phyloP scores from a whole-genome alignment of 2,797 vertebrate species.

The Neopelma chrysocephalum region DNA sequence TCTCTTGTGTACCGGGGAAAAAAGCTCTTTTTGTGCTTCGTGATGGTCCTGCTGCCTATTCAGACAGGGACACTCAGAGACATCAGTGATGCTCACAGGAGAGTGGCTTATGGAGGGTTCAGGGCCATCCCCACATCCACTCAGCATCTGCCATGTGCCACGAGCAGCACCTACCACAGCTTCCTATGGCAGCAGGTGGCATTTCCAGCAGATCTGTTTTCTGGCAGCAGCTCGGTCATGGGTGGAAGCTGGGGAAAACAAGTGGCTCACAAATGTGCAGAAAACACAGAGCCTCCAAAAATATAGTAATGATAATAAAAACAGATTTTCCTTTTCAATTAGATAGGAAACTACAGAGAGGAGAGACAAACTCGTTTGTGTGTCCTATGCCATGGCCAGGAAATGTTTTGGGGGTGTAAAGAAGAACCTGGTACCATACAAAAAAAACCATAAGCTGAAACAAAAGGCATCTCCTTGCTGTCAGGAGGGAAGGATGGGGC shows the following conservation, averaged over 20 bases:
- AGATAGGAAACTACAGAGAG: background rate
- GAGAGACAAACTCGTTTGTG: background rate
- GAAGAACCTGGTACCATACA: background rate
- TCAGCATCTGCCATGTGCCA: background rate
- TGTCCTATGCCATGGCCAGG: accelerated
- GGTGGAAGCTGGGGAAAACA: background rate
- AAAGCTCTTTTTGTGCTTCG: background rate
- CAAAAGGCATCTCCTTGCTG: background rate
- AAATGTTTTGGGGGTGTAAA: background rate
- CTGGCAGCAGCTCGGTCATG: background rate
- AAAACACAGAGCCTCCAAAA: background rate
- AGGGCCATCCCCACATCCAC: background rate
- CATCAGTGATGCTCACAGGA: accelerated
- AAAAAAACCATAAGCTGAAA: background rate
- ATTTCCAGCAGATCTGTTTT: background rate
- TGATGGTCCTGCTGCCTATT: background rate
- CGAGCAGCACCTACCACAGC: background rate
- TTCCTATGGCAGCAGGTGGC: accelerated
- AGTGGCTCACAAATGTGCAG: background rate
- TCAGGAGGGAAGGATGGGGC: background rate
- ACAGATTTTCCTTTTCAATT: background rate
- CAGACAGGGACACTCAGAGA: background rate
- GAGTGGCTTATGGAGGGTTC: background rate
- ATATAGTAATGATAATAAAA: too few species aligned
- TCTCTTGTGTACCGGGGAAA: background rate